A percentile compares a stretch with the other conserved stretches of the same genome.
phyloP scores from a whole-genome alignment of 2,113 vertebrate genomes.

The Laterallus jamaicensis region DNA sequence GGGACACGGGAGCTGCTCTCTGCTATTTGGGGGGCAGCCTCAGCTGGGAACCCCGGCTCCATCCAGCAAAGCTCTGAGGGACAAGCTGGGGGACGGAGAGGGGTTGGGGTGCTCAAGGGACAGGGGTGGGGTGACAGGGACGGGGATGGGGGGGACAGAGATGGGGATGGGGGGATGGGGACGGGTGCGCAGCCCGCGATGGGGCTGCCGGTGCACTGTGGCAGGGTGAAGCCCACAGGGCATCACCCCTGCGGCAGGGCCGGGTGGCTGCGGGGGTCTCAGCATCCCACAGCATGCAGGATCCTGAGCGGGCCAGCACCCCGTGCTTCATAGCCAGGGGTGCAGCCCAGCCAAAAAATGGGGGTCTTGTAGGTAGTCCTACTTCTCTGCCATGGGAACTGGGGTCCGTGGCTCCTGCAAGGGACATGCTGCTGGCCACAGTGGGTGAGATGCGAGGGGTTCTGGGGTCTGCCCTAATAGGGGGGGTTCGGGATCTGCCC shows the following conservation, averaged over 20 bases:
- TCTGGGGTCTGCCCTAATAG: too few relatives aligned
- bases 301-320: rapidly evolving
- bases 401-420: rapidly evolving
- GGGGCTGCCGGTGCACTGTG: too few relatives aligned
- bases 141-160: too few relatives aligned
- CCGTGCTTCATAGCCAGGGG: background rate
- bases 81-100: background rate
- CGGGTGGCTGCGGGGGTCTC: background rate
- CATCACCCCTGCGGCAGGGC: background rate
- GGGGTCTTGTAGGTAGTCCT: rapidly evolving
- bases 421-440: background rate
- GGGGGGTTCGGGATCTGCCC: too few relatives aligned
- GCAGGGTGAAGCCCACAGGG: background rate
- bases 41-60: rapidly evolving
- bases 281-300: background rate
- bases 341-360: background rate
- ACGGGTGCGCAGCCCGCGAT: too few relatives aligned
- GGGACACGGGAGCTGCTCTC: rapidly evolving
- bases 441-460: background rate
- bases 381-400: background rate
- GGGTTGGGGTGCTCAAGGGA: background rate
- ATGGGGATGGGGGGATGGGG: too few relatives aligned
- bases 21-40: background rate
- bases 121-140: too few relatives aligned
- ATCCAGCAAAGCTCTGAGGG: background rate